Conservation (phyloP, 2,113 vertebrate genomes). For the Hydropotes inermis region DNA sequence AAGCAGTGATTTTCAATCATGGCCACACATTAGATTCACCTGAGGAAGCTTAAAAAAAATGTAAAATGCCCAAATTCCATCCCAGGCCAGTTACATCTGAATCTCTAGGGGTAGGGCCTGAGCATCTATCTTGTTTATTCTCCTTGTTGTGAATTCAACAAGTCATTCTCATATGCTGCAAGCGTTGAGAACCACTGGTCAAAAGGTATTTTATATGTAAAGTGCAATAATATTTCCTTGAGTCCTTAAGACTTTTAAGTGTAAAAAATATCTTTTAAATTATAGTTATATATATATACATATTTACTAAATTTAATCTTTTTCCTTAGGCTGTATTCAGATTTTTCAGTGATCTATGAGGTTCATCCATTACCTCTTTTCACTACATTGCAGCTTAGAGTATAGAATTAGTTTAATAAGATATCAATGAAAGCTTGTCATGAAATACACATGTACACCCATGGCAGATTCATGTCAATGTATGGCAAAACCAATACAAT, state of each 20-base stretch:
- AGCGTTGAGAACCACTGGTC: not conserved
- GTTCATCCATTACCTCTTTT: not conserved
- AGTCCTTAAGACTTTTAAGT: not conserved
- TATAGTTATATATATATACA: not conserved
- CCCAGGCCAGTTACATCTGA: not conserved
- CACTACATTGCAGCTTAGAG: not conserved
- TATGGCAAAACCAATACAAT: too few relatives aligned
- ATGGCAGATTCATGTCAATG: too few relatives aligned
- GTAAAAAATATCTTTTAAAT: constrained; percentile 3
- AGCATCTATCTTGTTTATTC: not conserved
- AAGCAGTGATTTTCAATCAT: not conserved
- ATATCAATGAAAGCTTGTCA: not conserved
- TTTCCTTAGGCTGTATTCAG: not conserved
- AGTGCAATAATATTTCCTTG: not conserved
- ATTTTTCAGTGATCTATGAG: not conserved
- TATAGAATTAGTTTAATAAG: not conserved
- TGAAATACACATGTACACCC: not conserved
- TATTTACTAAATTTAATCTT: not conserved
- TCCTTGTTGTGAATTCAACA: not conserved
- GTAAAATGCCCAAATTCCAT: not conserved
- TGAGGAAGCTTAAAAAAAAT: not conserved
- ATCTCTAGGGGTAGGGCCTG: not conserved
- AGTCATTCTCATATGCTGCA: not conserved
- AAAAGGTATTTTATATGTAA: not conserved
- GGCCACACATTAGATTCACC: not conserved